Base-by-base conservation (phyloP, 1,140 invertebrate genomes). In the Drosophila cardini region DNA sequence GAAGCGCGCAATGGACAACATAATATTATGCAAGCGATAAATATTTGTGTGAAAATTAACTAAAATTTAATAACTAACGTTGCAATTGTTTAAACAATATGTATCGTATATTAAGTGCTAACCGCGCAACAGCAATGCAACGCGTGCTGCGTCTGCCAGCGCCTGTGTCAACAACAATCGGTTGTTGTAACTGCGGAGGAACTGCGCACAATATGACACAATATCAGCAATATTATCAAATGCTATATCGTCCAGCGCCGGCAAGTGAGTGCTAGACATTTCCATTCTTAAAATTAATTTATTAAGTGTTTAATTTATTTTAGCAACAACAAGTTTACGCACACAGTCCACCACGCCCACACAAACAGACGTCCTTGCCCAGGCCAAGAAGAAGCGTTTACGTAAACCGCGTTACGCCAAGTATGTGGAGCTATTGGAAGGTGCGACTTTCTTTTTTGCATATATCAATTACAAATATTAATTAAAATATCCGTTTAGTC, bases 401-500 rank as follows among this genome's bases (percentile, higher is more conserved):
- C 70, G 76, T 43, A 91, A 87, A 76, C 84, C 87, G 1, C 81
- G 84, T 1, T 91, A 80, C n/a, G 68, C 90, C 13, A 91, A 91
- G 70, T 91, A 91, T 63, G 87, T 91, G 38, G 90, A 91, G 9
- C 72, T 91, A 1, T 62, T 91, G 16, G 90, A 91, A 57, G 90
- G 90, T 91, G 72, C 30, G 50, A 16, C 9, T 0, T 7, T 53
- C 40, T 42, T 60, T 21, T 8, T 7, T n/a, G 21, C 9, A 21
- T 15, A 4, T 15, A 42, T 18, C 1, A 21, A 36, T 16, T 11
- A 18, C 36, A 26, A 7, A n/a, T 36, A 10, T 18, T 10, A n/a
- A 36, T 15, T 18, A 7, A 11, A 43, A 58, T 40, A 45, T 34
- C 15, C 36, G 11, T 91, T 70, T 91, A 96, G 95, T 96, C 42